Percentiles rank a stretch among this genome's conserved stretches.
These are phyloP conservation scores for Opisthograptis luteolata DNA, from an alignment of 2,888 invertebrate genomes.

Conservation along the genomic window DNA sequence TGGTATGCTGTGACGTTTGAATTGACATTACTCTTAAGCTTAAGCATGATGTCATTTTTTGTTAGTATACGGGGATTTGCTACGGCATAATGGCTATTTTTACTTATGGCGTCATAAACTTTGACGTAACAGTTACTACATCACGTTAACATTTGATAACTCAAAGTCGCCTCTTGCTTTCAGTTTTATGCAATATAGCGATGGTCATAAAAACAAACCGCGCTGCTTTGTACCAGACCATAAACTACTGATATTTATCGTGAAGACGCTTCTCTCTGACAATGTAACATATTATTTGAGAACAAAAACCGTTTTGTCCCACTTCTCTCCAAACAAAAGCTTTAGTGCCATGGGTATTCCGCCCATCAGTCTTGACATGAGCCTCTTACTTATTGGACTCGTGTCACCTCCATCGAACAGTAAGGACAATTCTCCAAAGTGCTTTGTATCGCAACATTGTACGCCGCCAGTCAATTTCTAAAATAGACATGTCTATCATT, in stretches of 20 bases:
- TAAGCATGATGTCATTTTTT: slow-evolving; percentile 66
- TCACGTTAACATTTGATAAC: slow-evolving; percentile 11
- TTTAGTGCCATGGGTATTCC: not conserved
- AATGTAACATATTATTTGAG: slow-evolving; percentile 10
- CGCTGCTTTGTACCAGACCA: not conserved
- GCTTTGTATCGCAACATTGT: no score
- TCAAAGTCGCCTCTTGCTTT: slow-evolving; percentile 12
- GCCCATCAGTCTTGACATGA: slow-evolving; percentile 20
- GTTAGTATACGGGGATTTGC: slow-evolving; percentile 42
- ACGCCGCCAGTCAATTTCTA: no score
- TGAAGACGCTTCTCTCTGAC: not conserved
- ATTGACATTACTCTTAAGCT: slow-evolving; percentile 43
- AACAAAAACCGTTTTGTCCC: slow-evolving; percentile 2
- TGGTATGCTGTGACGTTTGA: slow-evolving; percentile 62
- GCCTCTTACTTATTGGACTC: slow-evolving; percentile 12
- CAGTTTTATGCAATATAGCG: slow-evolving; percentile 29
- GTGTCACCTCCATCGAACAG: slow-evolving; percentile 1
- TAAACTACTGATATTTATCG: not conserved
- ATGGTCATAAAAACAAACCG: slow-evolving; percentile 23
- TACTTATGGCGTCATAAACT: slow-evolving; percentile 36
- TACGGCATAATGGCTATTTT: slow-evolving; percentile 35
- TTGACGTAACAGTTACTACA: slow-evolving; percentile 26
- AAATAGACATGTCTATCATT: no score
- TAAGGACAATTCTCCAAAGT: not conserved
- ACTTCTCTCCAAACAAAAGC: slow-evolving; percentile 3